A percentile compares a stretch with the other conserved stretches of the same genome.
These are phyloP conservation scores for Neopelma chrysocephalum DNA, from an alignment of 2,797 vertebrate genomes.

Conservation along the genomic window DNA sequence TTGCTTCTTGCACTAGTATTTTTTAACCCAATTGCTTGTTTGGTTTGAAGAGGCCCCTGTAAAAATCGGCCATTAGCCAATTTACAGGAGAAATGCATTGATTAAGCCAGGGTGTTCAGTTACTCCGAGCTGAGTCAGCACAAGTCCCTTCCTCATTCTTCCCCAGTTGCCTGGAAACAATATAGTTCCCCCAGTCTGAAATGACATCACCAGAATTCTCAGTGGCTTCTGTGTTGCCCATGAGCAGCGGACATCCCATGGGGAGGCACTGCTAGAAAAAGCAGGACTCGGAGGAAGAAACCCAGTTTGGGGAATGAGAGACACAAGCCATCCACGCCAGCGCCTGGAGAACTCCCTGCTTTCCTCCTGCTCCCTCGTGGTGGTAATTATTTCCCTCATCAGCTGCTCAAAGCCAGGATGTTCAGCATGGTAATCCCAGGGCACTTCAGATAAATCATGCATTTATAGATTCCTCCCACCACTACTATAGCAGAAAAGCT, in stretches of 20 bases:
- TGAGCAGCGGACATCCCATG: accelerated
- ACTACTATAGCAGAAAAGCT: neutral
- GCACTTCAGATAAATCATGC: neutral
- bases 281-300: neutral
- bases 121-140: neutral
- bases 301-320: neutral
- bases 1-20: neutral
- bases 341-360: neutral
- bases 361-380: neutral
- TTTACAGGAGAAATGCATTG: neutral
- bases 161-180: neutral
- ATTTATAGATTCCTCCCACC: neutral
- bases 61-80: neutral
- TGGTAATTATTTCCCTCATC: neutral
- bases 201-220: neutral
- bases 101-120: neutral
- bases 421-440: neutral
- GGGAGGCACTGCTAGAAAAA: neutral
- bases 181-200: neutral
- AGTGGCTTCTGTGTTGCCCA: accelerated
- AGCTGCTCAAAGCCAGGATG: neutral
- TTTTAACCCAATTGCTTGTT: neutral
- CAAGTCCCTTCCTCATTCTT: neutral
- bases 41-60: neutral
- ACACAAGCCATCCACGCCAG: neutral